Base-by-base conservation (phyloP, 2,888 invertebrate genomes). In the Thyatira batis region DNA sequence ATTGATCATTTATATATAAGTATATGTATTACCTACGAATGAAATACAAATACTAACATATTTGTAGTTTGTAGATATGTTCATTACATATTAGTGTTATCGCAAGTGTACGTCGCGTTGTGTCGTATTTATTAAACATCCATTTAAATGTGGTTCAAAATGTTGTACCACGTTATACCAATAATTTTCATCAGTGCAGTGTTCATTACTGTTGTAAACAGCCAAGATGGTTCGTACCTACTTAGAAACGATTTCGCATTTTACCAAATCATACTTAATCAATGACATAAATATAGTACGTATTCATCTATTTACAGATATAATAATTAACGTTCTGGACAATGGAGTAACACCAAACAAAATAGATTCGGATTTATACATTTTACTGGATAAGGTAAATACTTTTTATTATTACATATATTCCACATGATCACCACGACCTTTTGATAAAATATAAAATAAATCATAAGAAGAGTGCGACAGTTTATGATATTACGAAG, bases 291-390 rank as follows among this genome's bases (percentile, higher is more conserved):
- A n/a, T n/a, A n/a, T n/a, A n/a, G n/a, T n/a, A n/a, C n/a, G n/a
- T n/a, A n/a, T n/a, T n/a, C n/a, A n/a, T n/a, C 11, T 27, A 11
- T 45, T 48, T 48, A 28, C 48, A 48, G 48, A 48, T 48, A 17
- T 9, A 1, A 28, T 11, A 17, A 4, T 48, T 10, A 48, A 48
- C 27, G 8, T 27, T 48, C 20, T 48, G 48, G 27, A 28, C 27
- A 48, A 48, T 27, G 48, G 17, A 48, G 3, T 27, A 1, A 13
- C 8, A 9, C 1, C 17, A 13, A 17, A 13, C 20, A 27, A 17
- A 10, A 11, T 13, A 1, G 48, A 48, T 5, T 17, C 27, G 9
- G 28, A 48, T 20, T 20, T 21, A n/a, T 27, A 48, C 10, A 2
- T 20, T 27, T 10, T 48, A 10, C 10, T n/a, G 11, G 21, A 45